These are phyloP conservation scores for Neodiprion lecontei DNA, from an alignment of 1,140 invertebrate genomes.

Conservation along the genomic window DNA sequence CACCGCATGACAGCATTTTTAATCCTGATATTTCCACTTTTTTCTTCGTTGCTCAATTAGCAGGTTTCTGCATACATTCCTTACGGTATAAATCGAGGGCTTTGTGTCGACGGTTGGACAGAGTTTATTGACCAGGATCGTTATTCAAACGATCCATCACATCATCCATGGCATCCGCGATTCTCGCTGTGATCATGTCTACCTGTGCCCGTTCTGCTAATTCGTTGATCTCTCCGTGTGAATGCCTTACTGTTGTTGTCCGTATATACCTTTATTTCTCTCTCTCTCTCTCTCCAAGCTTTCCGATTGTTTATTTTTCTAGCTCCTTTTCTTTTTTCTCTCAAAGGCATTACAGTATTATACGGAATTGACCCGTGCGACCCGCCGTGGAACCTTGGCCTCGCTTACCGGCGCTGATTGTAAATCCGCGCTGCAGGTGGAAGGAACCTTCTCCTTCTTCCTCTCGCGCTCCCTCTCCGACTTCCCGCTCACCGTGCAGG, in stretches of 20 bases:
- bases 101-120: not conserved
- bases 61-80: too few relatives aligned
- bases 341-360: not conserved
- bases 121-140: slow-evolving; percentile 2
- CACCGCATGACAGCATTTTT: too few relatives aligned
- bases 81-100: too few relatives aligned
- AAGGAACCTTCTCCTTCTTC: not conserved
- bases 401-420: not conserved
- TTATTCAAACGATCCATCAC: not conserved
- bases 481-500: too few relatives aligned
- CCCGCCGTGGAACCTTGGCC: not conserved
- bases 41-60: too few relatives aligned
- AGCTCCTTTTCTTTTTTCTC: not conserved
- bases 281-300: not conserved
- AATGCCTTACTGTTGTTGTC: not conserved
- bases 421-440: not conserved
- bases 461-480: not conserved
- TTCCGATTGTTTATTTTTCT: too few relatives aligned
- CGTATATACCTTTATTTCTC: not conserved
- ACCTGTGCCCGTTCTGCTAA: not conserved
- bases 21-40: too few relatives aligned
- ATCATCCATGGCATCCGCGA: not conserved
- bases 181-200: not conserved
- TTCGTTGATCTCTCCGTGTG: not conserved
- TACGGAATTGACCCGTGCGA: not conserved